phyloP scores from a whole-genome alignment of 2,113 vertebrate species.

The Sitta europaea region DNA sequence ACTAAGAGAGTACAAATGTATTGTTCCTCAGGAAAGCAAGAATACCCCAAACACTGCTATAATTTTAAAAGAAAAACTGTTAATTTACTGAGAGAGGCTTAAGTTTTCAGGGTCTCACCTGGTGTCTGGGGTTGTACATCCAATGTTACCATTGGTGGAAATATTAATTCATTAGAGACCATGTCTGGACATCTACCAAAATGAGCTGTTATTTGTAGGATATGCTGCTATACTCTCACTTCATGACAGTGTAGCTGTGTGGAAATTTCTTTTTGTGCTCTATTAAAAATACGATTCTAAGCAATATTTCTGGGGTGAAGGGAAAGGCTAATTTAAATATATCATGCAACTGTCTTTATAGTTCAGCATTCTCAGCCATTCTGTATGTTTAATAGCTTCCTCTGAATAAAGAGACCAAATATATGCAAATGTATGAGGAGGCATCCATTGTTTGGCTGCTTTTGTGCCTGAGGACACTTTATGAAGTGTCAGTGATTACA shows the following conservation, averaged over 20 bases:
- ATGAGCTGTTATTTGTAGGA: background rate
- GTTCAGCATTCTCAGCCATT: background rate
- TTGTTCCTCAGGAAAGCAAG: background rate
- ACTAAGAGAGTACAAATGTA: background rate
- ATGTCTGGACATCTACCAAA: background rate
- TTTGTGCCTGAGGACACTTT: constrained; percentile 16
- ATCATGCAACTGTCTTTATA: background rate
- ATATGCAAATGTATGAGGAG: constrained; percentile 42
- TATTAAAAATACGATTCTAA: background rate
- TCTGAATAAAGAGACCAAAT: background rate
- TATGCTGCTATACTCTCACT: background rate
- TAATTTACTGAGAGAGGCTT: background rate
- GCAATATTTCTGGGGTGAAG: background rate
- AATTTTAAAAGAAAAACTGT: background rate
- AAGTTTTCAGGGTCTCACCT: background rate
- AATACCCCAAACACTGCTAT: background rate
- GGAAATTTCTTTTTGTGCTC: background rate
- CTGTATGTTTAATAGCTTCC: background rate
- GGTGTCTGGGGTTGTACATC: rapidly evolving
- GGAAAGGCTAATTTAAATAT: background rate
- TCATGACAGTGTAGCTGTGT: background rate
- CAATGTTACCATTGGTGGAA: background rate
- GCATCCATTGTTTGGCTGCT: background rate
- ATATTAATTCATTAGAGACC: background rate
- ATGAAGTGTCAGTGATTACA: constrained; percentile 6